Base-by-base conservation (phyloP, 2,113 vertebrate genomes). In the Charadrius vociferus region DNA sequence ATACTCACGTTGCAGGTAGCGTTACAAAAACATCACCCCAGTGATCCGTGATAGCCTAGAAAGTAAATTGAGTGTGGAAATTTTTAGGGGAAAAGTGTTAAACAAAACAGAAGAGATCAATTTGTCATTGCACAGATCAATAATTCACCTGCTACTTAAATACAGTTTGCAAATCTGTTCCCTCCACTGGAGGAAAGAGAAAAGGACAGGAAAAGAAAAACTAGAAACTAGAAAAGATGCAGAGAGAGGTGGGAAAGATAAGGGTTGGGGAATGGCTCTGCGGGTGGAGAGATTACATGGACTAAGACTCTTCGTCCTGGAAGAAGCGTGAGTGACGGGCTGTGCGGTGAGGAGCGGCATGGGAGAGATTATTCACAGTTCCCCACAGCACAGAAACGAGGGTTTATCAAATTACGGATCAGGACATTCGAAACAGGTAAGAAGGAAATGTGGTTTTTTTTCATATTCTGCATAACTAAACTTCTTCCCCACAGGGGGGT, bases 91-190 rank as follows among this genome's bases (percentile, higher is more conserved):
- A 41, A 77, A 82, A 92, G 53, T 66, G 82, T 94, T 96, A 93
- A 96, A 94, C 84, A 93, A 91, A 96, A 82, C 65, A 93, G 90
- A 94, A 90, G 63, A 79, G 90, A 94, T 95, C 95, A 88, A 94
- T 96, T 92, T 93, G 82, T 90, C 92, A 83, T 92, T 80, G 75
- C 1, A 20, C 67, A 50, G 92, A 94, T 96, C 95, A 82, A 95
- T 96, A 95, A 80, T 83, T 93, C 82, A 90, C 85, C 85, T 80
- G 79, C 88, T 87, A 56, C 70, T 96, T 94, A 94, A 96, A 93
- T 63, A 53, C 88, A 81, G 66, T 23, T 77, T 77, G 75, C 90
- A 96, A 73, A 91, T 77, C 79, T 88, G 58, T 87, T 92, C 53
- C 36, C 27, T 95, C 58, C 71, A 58, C 15, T 87, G 74, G 27